Evolutionary conservation across 2,113 vertebrate genomes (phyloP).

Genomic region (Corydoras sp.): DNA sequence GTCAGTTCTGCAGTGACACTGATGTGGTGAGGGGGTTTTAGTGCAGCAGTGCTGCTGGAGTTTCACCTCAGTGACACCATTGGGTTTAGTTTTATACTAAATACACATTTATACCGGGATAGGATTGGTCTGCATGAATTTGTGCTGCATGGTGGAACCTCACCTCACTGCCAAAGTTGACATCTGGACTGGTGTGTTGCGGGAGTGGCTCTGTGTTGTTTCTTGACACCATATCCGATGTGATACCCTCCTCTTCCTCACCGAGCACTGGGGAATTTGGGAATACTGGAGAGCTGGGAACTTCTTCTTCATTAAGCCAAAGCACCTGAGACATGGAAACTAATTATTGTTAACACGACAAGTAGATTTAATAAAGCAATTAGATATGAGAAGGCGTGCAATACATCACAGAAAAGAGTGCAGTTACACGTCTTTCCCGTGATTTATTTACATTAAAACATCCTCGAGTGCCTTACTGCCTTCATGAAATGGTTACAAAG

Average conservation of each 20-base stretch:
- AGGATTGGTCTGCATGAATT: too few relatives aligned
- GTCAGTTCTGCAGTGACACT: too few relatives aligned
- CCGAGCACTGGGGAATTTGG: constrained; percentile 47
- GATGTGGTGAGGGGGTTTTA: too few relatives aligned
- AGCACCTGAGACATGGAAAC: constrained; percentile 61
- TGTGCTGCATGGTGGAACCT: constrained; percentile 7
- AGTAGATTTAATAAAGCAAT: neutral
- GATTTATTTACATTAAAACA: too few relatives aligned
- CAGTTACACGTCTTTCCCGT: too few relatives aligned
- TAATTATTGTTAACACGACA: neutral
- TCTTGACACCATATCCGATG: constrained; percentile 44
- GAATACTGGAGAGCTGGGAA: constrained; percentile 53
- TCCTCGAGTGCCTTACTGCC: too few relatives aligned
- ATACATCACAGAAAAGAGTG: too few relatives aligned
- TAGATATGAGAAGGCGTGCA: neutral
- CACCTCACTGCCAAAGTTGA: constrained; percentile 76
- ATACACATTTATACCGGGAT: too few relatives aligned
- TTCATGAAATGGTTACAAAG: too few relatives aligned
- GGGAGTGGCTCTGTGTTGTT: constrained; percentile 62
- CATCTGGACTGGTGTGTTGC: constrained; percentile 67
- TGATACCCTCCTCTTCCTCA: constrained; percentile 43
- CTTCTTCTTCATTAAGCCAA: constrained; percentile 71
- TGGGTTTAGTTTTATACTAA: too few relatives aligned
- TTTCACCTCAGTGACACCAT: too few relatives aligned
- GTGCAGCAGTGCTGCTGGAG: too few relatives aligned